phyloP scores from a whole-genome alignment of 2,797 vertebrate genomes.

The Vireo griseus region DNA sequence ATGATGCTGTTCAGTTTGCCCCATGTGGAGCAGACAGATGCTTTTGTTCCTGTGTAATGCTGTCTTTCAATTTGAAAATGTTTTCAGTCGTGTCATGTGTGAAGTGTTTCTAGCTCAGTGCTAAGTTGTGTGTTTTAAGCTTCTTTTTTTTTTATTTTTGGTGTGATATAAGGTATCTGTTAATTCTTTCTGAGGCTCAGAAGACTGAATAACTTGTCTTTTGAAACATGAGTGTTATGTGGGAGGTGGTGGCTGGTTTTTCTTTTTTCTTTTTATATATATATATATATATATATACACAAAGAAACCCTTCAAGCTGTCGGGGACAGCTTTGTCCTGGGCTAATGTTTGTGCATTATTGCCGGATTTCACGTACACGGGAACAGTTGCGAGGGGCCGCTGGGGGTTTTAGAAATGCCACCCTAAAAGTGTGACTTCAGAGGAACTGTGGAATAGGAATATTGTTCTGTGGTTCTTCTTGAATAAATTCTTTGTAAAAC shows the following conservation, averaged over 20 bases:
- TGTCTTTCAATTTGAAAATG: neutral
- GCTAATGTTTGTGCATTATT: neutral
- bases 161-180: neutral
- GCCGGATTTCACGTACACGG: fast-evolving
- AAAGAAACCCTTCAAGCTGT: neutral
- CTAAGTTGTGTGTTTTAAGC: neutral
- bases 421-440: neutral
- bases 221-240: neutral
- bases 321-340: neutral
- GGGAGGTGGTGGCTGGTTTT: neutral
- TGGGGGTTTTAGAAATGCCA: neutral
- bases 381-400: neutral
- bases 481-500: neutral
- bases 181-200: neutral
- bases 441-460: neutral
- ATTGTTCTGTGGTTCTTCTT: neutral
- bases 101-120: fast-evolving
- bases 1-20: fast-evolving
- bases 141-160: neutral
- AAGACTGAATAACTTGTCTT: neutral
- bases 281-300: neutral
- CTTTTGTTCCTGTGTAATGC: neutral
- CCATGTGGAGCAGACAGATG: neutral
- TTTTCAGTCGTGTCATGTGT: neutral
- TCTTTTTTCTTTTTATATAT: neutral